Conservation (phyloP, 2,888 invertebrate genomes). For the Leucozona laternaria region DNA sequence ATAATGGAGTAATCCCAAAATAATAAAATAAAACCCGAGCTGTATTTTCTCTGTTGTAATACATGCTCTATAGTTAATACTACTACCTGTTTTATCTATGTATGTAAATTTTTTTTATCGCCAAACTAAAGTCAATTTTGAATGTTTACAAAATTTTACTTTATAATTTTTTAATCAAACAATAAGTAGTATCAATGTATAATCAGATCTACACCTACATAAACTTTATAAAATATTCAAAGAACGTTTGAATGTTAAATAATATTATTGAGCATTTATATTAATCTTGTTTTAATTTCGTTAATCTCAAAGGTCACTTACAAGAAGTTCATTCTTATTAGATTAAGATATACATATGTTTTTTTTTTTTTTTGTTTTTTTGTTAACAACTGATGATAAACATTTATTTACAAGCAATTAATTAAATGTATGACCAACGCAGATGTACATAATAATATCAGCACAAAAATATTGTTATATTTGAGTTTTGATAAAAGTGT, state of each 20-base stretch:
- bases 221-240: slow-evolving; percentile 7
- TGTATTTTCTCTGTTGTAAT: not conserved
- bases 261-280: slow-evolving; percentile 55
- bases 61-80: not conserved
- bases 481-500: not conserved
- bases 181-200: not conserved
- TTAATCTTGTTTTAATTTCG: slow-evolving; percentile 15
- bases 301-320: slow-evolving; percentile 37
- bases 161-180: not conserved
- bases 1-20: not conserved
- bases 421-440: slow-evolving; percentile 36
- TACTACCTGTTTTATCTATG: not conserved
- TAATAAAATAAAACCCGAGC: not conserved
- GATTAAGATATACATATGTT: not conserved
- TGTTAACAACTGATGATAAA: slow-evolving; percentile 7
- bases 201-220: not conserved
- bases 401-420: slow-evolving; percentile 42
- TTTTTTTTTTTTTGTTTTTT: not conserved
- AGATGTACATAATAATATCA: slow-evolving; percentile 13
- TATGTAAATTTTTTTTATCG: not conserved
- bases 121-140: not conserved
- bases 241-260: slow-evolving; percentile 23
- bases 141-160: not conserved
- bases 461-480: slow-evolving; percentile 9
- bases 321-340: slow-evolving; percentile 31